Evolutionary conservation across 2,113 vertebrate genomes (phyloP).

Genomic region (Colinus virginianus): DNA sequence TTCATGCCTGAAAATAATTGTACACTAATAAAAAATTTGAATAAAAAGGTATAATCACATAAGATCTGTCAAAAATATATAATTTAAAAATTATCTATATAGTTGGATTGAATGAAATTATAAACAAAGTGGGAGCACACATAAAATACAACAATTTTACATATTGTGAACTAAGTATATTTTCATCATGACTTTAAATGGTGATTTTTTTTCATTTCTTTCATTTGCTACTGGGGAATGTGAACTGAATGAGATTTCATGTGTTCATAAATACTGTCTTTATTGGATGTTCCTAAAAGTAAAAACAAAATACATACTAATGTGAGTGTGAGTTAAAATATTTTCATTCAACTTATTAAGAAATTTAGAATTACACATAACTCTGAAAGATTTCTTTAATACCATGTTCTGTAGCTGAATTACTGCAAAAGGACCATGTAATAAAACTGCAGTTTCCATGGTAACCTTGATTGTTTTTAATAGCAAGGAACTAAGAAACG

Average conservation of each 20-base stretch:
- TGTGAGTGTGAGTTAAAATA: constrained; percentile 17
- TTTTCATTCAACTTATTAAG: constrained; percentile 35
- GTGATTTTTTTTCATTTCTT: background rate
- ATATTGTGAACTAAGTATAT: background rate
- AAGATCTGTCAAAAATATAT: background rate
- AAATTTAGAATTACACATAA: background rate
- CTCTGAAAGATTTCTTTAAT: constrained; percentile 34
- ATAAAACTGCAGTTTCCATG: constrained; percentile 61
- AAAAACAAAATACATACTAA: background rate
- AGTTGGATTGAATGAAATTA: background rate
- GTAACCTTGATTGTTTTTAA: constrained; percentile 72
- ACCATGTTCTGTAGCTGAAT: constrained; percentile 1
- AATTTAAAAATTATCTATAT: background rate
- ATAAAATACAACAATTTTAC: background rate
- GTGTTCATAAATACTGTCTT: background rate
- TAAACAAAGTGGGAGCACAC: background rate
- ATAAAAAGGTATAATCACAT: background rate
- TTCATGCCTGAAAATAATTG: background rate
- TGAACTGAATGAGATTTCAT: background rate
- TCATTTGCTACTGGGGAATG: background rate
- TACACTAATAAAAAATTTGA: background rate
- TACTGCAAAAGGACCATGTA: constrained; percentile 3
- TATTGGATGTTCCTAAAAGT: background rate
- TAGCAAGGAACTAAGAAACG: constrained; percentile 32
- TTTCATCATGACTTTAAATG: background rate